Evolutionary conservation across 2,113 vertebrate genomes (phyloP), one percentile per base, ranked within the genome.

Genomic region (Hepsetus odoe): DNA sequence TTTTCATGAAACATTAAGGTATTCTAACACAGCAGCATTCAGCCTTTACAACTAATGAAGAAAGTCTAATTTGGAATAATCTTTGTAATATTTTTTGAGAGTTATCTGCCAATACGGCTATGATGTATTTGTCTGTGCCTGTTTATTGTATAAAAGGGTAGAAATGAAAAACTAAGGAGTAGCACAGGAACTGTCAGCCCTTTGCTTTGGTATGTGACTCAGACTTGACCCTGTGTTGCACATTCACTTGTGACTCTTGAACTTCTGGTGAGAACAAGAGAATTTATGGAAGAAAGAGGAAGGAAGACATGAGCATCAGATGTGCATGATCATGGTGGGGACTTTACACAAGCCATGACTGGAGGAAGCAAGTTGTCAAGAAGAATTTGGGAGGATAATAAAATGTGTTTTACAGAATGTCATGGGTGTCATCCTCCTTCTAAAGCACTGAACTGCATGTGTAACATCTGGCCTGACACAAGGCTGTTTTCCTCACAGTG

Each of bases 301-400:
- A 46, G 53, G 13, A 77, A 40, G 55, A 18, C 44, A 20, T 58
- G 56, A 79, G 44, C 13, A 51, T 26, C 64, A 74, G 44, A 71
- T 12, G 28, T 70, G 56, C 20, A 71, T 40, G 38, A 38, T 18
- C 33, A 12, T 5, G 18, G 22, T 9, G 40, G 26, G 16, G 26
- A 9, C 22, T 72, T 56, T 16, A 40, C 58, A 22, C 61, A 12
- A 22, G 28, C 55, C 53, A 72, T 42, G n/a, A 59, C 55, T 49
- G 58, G 65, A 72, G 59, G 59, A 66, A 81, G 80, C n/a, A 77
- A 83, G 35, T 40, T 24, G 70, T 56, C 53, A 30, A 46, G 62
- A 66, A 51, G 42, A 30, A 18, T 0, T 10, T 4, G 51, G 8
- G 8, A 55, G 5, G 1, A 55, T 55, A 22, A 22, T 22, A 22